Base-by-base conservation (phyloP, 2,888 invertebrate genomes). In the Andrena bicolor region DNA sequence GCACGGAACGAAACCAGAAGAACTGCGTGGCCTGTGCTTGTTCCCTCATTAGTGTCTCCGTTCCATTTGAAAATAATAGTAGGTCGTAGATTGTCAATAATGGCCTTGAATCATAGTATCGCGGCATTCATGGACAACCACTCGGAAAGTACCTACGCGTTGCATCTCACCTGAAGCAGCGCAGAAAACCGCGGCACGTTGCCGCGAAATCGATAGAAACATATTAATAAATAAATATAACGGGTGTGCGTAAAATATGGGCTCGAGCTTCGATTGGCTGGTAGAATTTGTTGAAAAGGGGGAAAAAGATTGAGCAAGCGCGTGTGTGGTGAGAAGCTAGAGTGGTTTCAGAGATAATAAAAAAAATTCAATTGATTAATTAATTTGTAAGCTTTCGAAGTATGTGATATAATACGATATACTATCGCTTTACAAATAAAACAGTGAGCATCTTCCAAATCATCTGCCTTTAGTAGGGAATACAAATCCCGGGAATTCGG, bases 51-150 rank as follows among this genome's bases (percentile, higher is more conserved):
- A 60, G 26, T 41, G 35, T 53, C 20, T 58, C 41, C 23, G 23
- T 53, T 3, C 41, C 60, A 53, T 82, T 82, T 66, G 71, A 68
- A 75, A 83, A 79, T 83, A 83, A 83, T 72, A 78, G 75, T 76
- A 82, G 72, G 32, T 76, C 61, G 72, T 69, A 61, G 66, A 68
- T 69, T 79, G 79, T 79, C 83, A 76, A 83, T 83, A 83, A 41
- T 61, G 73, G 78, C 83, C 83, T 83, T 83, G 83, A 73, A 83
- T 83, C 82, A 64, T 69, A 73, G 75, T 61, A 82, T 68, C 71
- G 64, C 53, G 71, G 82, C 71, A 75, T 83, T 78, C 77, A 82
- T 53, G 83, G 82, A 83, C 77, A 32, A 76, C 76, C 77, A 71
- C 77, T 77, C 70, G 70, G 66, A 77, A 83, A 77, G 77, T 73